Evolutionary conservation across 2,113 vertebrate genomes (phyloP).

Genomic region (Psammodynastes pulverulentus): DNA sequence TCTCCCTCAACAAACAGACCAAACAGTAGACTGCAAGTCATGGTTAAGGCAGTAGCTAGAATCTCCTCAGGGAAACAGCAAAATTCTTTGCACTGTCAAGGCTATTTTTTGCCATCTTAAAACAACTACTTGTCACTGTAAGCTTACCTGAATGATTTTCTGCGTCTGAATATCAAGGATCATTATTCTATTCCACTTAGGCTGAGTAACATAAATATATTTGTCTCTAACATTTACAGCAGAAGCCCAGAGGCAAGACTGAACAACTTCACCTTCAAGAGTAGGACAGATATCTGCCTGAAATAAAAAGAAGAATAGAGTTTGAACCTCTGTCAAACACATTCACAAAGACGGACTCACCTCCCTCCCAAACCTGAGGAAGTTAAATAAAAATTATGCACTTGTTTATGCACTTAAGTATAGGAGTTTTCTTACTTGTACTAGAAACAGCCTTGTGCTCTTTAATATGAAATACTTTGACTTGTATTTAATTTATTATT

Average conservation of each 20-base stretch:
- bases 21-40: background rate
- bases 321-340: conserved; percentile 33
- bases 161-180: conserved; percentile 88
- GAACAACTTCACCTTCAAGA: conserved; percentile 69
- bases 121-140: background rate
- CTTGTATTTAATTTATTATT: background rate
- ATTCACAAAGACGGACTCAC: background rate
- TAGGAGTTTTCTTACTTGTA: background rate
- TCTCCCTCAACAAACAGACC: background rate
- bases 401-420: conserved; percentile 5
- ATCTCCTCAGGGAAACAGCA: background rate
- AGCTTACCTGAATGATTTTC: conserved; percentile 87
- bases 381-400: conserved; percentile 9
- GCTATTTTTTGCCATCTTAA: background rate
- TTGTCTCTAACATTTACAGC: conserved; percentile 89
- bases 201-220: conserved; percentile 90
- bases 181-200: conserved; percentile 81
- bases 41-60: background rate
- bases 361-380: background rate
- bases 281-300: conserved; percentile 93
- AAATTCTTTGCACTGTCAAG: background rate
- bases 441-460: background rate
- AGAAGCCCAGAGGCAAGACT: conserved; percentile 87
- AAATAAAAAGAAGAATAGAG: conserved; percentile 27
- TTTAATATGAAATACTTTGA: background rate